Evolutionary conservation across 2,797 vertebrate genomes (phyloP).

Genomic region (Alouatta caraya): DNA sequence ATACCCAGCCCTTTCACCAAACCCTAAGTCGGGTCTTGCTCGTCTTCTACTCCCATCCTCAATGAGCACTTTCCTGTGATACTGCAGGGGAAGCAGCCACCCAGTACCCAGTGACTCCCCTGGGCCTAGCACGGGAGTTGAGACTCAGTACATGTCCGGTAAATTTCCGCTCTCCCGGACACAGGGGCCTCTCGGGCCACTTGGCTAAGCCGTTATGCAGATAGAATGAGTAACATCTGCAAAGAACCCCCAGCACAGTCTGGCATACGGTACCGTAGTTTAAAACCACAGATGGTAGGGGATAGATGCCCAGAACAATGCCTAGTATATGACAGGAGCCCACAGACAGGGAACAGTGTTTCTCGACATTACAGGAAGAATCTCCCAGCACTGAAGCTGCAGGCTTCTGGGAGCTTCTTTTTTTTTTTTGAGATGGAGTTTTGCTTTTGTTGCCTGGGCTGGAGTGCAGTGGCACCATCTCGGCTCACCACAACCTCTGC

Average conservation of each 20-base stretch:
- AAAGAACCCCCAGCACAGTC: neutral
- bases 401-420: neutral
- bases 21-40: neutral
- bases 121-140: neutral
- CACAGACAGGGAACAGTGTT: neutral
- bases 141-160: neutral
- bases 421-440: neutral
- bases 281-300: neutral
- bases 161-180: neutral
- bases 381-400: neutral
- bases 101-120: neutral
- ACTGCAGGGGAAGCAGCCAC: neutral
- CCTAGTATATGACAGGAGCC: neutral
- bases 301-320: neutral
- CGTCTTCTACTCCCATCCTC: neutral
- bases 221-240: neutral
- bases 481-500: no score
- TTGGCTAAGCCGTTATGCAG: neutral
- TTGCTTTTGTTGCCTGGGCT: neutral
- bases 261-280: neutral
- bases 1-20: neutral
- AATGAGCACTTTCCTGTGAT: neutral
- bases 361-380: neutral
- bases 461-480: no score
- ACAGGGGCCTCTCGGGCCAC: neutral